Base-by-base conservation (phyloP, 2,797 vertebrate species). In the Sebastiscus tertius region DNA sequence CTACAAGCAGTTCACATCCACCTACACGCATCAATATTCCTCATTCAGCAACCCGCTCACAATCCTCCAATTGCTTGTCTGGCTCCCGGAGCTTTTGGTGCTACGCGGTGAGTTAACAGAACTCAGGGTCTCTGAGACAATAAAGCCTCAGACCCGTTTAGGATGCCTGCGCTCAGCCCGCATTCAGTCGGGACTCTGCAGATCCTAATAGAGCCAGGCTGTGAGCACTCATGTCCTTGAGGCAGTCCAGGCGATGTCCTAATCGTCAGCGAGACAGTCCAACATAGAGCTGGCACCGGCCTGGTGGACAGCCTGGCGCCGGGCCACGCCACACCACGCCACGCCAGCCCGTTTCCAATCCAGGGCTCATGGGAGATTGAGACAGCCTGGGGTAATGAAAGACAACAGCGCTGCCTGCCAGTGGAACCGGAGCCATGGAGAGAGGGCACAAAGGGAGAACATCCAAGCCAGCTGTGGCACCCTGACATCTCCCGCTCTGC, bases 341-440 rank as follows among this genome's bases (percentile, higher is more conserved):
- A 77, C 64, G 22, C 71, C 82, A 84, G 71, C 70, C 64, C 2
- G 26, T 83, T 91, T 91, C 89, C 89, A 90, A 82, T 66, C 78
- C 75, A 64, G 82, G 64, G 66, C 91, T 86, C 91, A 77, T 67
- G 90, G 74, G 90, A 85, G 93, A 89, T 69, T 81, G 83, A 88
- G 86, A 89, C 92, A 91, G 90, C 86, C 92, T 85, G 72, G 89
- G 91, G 93, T 89, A 92, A 94, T 93, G 87, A 93, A 94, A 94
- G 92, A 94, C 89, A 95, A 92, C 92, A 89, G 89, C 78, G 65
- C 74, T 74, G 80, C 71, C 87, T 93, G 93, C 92, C 95, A 95
- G 82, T 88, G 87, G 88, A 90, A 77, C 79, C 70, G 14, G 67
- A 90, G 92, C 88, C 87, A 90, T 69, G 59, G 82, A 90, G 67